Conservation (phyloP, 2,797 vertebrate species). For the Sylvia borin region DNA sequence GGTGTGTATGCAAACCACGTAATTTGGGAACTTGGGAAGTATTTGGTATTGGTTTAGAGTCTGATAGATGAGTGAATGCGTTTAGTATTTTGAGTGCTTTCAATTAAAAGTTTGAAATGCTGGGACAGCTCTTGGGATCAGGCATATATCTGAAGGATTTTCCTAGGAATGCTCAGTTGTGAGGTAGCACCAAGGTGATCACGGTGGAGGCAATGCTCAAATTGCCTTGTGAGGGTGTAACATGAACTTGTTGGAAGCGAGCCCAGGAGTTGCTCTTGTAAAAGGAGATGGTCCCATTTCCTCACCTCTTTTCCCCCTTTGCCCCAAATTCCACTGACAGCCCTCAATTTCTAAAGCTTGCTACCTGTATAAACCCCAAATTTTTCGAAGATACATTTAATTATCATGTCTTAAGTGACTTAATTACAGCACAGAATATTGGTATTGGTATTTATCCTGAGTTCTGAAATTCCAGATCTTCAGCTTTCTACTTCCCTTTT, state of each 20-base stretch:
- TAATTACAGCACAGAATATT: background rate
- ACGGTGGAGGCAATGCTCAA: background rate
- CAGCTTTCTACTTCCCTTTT: background rate
- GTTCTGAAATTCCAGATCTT: background rate
- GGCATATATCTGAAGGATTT: background rate
- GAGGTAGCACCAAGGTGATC: background rate
- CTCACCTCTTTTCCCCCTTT: background rate
- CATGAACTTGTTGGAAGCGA: background rate
- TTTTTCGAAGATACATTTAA: background rate
- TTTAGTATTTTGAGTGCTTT: background rate
- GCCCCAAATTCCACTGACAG: background rate
- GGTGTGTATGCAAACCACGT: accelerated
- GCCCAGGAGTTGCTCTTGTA: background rate
- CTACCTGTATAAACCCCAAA: background rate
- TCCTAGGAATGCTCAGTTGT: background rate
- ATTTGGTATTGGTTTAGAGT: background rate
- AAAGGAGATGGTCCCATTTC: background rate
- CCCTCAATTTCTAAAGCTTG: background rate
- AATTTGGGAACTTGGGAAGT: background rate
- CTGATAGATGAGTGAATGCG: background rate
- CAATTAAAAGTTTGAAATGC: background rate
- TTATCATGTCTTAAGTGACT: background rate
- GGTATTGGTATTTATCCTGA: background rate
- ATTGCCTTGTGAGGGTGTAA: background rate
- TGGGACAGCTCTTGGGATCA: background rate